Percentiles rank a stretch among this genome's conserved stretches.
Conservation (phyloP, 1,140 invertebrate species). For the Calephelis virginiensis region DNA sequence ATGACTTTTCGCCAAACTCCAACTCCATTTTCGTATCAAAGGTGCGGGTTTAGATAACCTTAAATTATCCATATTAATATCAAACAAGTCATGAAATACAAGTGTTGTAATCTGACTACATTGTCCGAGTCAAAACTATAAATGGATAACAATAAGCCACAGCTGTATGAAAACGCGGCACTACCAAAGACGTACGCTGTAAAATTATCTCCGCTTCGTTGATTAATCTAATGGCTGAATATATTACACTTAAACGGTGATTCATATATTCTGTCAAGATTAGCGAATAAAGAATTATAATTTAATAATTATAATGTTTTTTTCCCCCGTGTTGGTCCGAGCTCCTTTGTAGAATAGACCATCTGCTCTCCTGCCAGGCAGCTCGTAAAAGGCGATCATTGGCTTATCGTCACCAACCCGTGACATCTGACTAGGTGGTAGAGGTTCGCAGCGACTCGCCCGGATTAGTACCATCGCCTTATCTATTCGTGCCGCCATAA, state of each 20-base stretch:
- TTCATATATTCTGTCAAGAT: background rate
- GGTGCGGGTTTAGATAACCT: background rate
- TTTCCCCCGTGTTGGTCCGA: too few relatives aligned
- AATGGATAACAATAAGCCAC: conserved; percentile 11
- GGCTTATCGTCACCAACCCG: too few relatives aligned
- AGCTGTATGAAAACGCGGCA: conserved; percentile 13
- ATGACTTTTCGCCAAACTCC: background rate
- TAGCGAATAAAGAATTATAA: background rate
- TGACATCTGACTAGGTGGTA: too few relatives aligned
- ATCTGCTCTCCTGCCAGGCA: too few relatives aligned
- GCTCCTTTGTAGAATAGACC: too few relatives aligned
- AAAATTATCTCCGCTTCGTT: conserved; percentile 2
- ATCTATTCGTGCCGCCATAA: too few relatives aligned
- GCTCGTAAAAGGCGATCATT: too few relatives aligned
- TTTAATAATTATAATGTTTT: too few relatives aligned
- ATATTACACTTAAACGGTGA: conserved; percentile 4
- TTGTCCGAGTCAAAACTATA: conserved; percentile 10
- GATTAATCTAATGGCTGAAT: conserved; percentile 3
- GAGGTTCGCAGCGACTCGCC: too few relatives aligned
- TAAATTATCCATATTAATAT: conserved; percentile 11
- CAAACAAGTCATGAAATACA: conserved; percentile 3
- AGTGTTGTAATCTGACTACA: conserved; percentile 2
- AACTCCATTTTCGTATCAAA: background rate
- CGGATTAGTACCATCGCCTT: too few relatives aligned
- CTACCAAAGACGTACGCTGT: conserved; percentile 9